Conservation (phyloP, 2,797 vertebrate species). For the Neoniphon sammara region DNA sequence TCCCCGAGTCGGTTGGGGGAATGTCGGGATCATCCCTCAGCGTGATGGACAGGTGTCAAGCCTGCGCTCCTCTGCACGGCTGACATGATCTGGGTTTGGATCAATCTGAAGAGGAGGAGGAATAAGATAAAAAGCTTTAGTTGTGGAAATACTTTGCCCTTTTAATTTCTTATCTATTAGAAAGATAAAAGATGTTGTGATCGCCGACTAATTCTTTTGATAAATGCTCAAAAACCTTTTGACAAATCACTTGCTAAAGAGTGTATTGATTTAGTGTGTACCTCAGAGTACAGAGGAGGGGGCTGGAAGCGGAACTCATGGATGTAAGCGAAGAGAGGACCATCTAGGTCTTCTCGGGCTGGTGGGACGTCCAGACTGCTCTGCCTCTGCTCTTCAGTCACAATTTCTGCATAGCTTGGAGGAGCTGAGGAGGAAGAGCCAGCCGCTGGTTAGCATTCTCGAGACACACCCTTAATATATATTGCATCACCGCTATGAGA, state of each 20-base stretch:
- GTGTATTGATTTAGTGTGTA: slow-evolving; percentile 69
- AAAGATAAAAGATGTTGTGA: neutral
- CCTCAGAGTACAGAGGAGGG: slow-evolving; percentile 97
- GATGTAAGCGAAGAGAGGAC: slow-evolving; percentile 96
- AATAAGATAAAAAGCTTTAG: slow-evolving; percentile 17
- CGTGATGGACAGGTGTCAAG: slow-evolving; percentile 92
- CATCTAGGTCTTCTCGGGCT: slow-evolving; percentile 91
- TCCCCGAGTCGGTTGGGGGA: slow-evolving; percentile 61
- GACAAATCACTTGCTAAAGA: neutral
- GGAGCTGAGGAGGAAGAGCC: slow-evolving; percentile 84
- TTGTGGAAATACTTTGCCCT: slow-evolving; percentile 2
- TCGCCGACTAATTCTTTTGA: neutral
- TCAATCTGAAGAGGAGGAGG: slow-evolving; percentile 85
- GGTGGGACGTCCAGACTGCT: slow-evolving; percentile 85
- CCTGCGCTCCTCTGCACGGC: slow-evolving; percentile 85
- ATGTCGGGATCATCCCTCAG: slow-evolving; percentile 80
- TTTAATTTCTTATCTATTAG: slow-evolving; percentile 13
- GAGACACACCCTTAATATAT: neutral
- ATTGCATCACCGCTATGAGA: slow-evolving; percentile 1
- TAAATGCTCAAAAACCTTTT: neutral
- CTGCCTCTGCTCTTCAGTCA: slow-evolving; percentile 92
- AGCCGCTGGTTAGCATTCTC: slow-evolving; percentile 44
- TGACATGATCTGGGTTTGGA: slow-evolving; percentile 93
- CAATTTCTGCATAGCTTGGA: slow-evolving; percentile 97
- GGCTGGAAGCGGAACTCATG: slow-evolving; percentile 99